phyloP scores from a whole-genome alignment of 2,797 vertebrate species.

The Lepidocolaptes lacrymiger region DNA sequence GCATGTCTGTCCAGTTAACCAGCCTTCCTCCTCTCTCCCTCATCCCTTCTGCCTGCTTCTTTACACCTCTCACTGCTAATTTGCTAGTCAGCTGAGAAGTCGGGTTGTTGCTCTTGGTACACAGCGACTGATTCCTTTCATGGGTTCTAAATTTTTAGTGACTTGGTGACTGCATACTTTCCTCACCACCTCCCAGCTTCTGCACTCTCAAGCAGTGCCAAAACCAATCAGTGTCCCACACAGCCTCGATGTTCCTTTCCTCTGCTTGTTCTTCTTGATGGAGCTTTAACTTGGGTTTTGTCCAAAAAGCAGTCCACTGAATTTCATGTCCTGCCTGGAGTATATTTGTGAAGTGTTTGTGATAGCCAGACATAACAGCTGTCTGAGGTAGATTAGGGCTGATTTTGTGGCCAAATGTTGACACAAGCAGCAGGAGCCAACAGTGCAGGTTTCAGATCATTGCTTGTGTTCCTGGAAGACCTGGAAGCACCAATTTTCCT shows the following conservation, averaged over 20 bases:
- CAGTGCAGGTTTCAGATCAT: fast-evolving
- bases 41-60: background rate
- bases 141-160: conserved; percentile 6
- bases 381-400: conserved; percentile 36
- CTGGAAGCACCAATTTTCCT: background rate
- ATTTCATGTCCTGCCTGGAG: background rate
- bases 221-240: background rate
- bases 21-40: background rate
- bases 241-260: background rate
- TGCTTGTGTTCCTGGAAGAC: conserved; percentile 3
- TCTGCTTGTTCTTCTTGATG: conserved; percentile 27
- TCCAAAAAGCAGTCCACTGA: conserved; percentile 22
- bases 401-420: conserved; percentile 32
- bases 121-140: background rate
- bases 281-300: conserved; percentile 18
- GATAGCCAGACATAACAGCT: conserved; percentile 52
- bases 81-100: background rate
- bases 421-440: background rate
- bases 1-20: background rate
- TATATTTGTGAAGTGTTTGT: conserved; percentile 1
- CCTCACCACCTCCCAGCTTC: background rate
- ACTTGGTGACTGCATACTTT: background rate
- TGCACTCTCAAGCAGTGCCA: background rate
- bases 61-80: background rate
- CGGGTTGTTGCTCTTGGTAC: background rate